Conservation (phyloP, 30 jellyfish, hydroid and myxozoan species). For the Sanderia malayensis region DNA sequence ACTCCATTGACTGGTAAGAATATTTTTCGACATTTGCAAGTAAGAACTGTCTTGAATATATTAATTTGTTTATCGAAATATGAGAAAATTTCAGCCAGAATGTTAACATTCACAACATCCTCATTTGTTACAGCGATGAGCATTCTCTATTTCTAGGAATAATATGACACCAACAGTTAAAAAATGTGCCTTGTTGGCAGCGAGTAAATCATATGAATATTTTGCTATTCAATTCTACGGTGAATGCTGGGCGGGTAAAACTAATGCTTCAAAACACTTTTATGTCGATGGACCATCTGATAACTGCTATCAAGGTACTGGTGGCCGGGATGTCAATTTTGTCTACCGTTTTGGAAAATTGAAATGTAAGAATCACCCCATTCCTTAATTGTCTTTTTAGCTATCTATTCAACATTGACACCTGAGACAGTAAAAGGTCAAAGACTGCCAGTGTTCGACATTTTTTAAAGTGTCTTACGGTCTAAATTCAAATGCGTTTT, state of each 20-base stretch:
- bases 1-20: conserved; percentile 30
- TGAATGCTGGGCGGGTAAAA: conserved; percentile 87
- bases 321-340: conserved; percentile 57
- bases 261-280: conserved; percentile 39
- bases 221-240: conserved; percentile 71
- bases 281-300: conserved; percentile 54
- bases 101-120: no score
- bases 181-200: conserved; percentile 43
- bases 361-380: conserved; percentile 56
- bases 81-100: no score
- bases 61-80: no score
- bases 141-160: conserved; percentile 25
- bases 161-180: conserved; percentile 41
- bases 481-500: not conserved
- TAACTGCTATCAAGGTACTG: conserved; percentile 70
- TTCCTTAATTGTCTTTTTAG: no score
- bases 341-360: conserved; percentile 70
- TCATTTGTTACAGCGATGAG: no score
- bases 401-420: not conserved
- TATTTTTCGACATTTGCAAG: no score
- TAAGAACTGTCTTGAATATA: no score
- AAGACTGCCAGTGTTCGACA: not conserved
- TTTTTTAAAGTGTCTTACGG: not conserved
- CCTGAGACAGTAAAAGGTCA: not conserved
- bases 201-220: conserved; percentile 22